These are phyloP conservation scores for Pangasianodon gigas DNA, from an alignment of 2,113 vertebrate genomes.

Conservation along the genomic window DNA sequence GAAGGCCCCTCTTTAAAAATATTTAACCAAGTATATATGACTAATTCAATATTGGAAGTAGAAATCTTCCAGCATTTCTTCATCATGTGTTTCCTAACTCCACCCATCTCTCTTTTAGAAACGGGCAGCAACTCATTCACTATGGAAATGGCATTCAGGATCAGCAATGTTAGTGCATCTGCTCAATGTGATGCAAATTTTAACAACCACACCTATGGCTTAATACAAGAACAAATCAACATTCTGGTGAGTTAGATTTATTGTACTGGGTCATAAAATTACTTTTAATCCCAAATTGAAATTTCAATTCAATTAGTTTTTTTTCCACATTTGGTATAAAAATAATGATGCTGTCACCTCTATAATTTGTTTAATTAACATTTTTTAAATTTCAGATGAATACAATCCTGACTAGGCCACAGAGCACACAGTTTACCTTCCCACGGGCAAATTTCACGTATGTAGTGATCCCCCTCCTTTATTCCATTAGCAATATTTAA, in stretches of 20 bases:
- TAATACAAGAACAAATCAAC: background rate
- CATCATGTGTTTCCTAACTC: background rate
- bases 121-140: background rate
- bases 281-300: background rate
- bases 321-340: background rate
- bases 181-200: background rate
- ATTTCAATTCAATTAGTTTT: no score
- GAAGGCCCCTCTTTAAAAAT: background rate
- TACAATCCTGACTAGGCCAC: background rate
- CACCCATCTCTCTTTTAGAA: background rate
- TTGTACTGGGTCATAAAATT: background rate
- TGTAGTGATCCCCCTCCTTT: background rate
- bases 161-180: rapidly evolving
- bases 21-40: background rate
- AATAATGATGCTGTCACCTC: rapidly evolving
- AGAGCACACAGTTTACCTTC: background rate
- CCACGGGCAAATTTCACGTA: background rate
- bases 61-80: background rate
- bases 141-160: background rate
- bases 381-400: background rate
- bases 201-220: background rate
- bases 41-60: background rate
- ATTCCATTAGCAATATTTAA: background rate
- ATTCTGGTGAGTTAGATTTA: background rate
- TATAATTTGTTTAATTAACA: background rate